These are phyloP conservation scores for Holothuria scabra DNA, from an alignment of 53 echinoderm and acorn worm species.

Conservation along the genomic window DNA sequence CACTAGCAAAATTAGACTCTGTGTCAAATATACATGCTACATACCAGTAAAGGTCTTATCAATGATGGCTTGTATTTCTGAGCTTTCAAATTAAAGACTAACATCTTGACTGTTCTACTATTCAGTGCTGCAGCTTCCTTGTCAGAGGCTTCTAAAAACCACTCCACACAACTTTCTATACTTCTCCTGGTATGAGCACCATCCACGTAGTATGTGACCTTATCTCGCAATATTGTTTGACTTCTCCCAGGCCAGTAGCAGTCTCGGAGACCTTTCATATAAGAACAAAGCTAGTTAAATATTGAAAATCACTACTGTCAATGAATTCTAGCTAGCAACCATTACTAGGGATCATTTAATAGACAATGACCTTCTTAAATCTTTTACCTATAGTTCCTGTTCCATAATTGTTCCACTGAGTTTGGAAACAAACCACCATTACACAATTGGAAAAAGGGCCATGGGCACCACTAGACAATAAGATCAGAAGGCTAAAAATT, in stretches of 20 bases:
- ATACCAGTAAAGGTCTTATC: conserved; percentile 66
- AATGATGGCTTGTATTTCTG: conserved; percentile 58
- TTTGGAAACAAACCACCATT: too few relatives aligned
- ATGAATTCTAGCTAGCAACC: too few relatives aligned
- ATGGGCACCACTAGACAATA: too few relatives aligned
- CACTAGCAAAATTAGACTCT: too few relatives aligned
- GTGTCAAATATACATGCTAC: neutral
- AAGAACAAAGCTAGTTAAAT: neutral
- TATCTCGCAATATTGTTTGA: conserved; percentile 43
- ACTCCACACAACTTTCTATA: conserved; percentile 37
- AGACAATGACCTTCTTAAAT: too few relatives aligned
- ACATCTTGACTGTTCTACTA: neutral
- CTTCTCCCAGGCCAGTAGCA: conserved; percentile 66
- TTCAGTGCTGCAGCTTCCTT: conserved; percentile 41
- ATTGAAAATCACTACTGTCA: too few relatives aligned
- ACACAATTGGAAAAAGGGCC: too few relatives aligned
- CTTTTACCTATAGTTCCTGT: too few relatives aligned
- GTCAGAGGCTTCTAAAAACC: conserved; percentile 48
- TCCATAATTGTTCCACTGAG: too few relatives aligned
- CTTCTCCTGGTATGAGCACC: conserved; percentile 61
- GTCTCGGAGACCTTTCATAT: conserved; percentile 41
- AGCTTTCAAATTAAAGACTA: conserved; percentile 40
- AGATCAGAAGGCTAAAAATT: too few relatives aligned
- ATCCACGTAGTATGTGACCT: conserved; percentile 67
- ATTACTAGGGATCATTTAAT: too few relatives aligned